Conservation (phyloP, 2,888 invertebrate species). For the Acrocera orbiculus region DNA sequence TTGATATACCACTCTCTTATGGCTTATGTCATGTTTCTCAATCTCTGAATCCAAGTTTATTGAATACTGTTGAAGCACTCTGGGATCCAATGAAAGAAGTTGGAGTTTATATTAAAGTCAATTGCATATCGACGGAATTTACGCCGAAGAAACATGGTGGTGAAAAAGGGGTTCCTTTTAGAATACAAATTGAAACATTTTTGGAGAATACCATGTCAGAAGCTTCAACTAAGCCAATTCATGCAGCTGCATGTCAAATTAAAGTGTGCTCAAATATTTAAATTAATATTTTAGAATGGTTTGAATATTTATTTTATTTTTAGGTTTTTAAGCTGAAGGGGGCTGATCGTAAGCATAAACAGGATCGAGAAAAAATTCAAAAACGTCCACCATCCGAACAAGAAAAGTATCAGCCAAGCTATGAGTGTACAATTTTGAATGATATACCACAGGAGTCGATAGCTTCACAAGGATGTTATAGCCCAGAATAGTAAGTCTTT, state of each 20-base stretch:
- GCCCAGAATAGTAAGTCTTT: constrained; percentile 30
- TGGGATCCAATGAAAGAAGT: constrained; percentile 97
- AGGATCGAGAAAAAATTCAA: constrained; percentile 86
- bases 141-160: constrained; percentile 96
- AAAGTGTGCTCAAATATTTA: constrained; percentile 44
- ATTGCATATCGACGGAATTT: constrained; percentile 95
- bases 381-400: constrained; percentile 65
- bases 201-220: constrained; percentile 20
- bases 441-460: constrained; percentile 46
- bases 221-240: constrained; percentile 42
- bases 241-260: constrained; percentile 91
- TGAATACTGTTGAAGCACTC: constrained; percentile 72
- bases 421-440: constrained; percentile 83
- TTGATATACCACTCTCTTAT: constrained; percentile 85
- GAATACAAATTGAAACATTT: constrained; percentile 83
- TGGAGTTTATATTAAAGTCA: constrained; percentile 86
- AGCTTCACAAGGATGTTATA: constrained; percentile 24
- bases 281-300: background rate
- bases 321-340: constrained; percentile 79
- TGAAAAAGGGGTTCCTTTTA: constrained; percentile 93
- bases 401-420: constrained; percentile 89
- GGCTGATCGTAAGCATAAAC: constrained; percentile 92
- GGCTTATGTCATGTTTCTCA: constrained; percentile 73
- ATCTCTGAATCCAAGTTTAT: constrained; percentile 40
- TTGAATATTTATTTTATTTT: constrained; percentile 3